A percentile compares a stretch with the other conserved stretches of the same genome.
Conservation (phyloP, 2,797 vertebrate genomes). For the Hemitrygon akajei region DNA sequence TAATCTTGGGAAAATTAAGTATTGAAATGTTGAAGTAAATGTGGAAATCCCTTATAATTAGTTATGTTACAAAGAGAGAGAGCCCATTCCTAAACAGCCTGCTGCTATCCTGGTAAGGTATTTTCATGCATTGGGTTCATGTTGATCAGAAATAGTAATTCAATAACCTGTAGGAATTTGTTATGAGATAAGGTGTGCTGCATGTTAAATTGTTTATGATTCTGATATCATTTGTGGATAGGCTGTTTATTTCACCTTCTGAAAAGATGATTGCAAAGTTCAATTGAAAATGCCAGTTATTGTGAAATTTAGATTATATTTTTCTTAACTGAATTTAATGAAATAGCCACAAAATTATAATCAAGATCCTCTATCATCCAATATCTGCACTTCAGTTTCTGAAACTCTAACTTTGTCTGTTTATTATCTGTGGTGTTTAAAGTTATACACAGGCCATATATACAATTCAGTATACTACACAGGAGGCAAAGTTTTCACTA, state of each 20-base stretch:
- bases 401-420: not conserved
- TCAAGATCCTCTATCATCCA: not conserved
- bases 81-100: not conserved
- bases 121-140: not conserved
- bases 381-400: not conserved
- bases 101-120: not conserved
- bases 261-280: not conserved
- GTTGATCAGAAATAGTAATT: not conserved
- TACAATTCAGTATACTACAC: not conserved
- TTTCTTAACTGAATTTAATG: not conserved
- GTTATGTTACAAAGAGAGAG: not conserved
- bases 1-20: not conserved
- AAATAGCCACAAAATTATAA: not conserved
- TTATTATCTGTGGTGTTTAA: not conserved
- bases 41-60: not conserved
- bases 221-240: not conserved
- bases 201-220: not conserved
- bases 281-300: not conserved
- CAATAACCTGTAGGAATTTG: not conserved
- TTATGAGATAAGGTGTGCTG: not conserved
- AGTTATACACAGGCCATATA: not conserved
- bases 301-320: not conserved
- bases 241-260: not conserved
- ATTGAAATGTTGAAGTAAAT: not conserved
- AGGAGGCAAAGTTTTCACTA: not conserved